Conservation (phyloP, 1,140 invertebrate genomes). For the Aphidius ervi region DNA sequence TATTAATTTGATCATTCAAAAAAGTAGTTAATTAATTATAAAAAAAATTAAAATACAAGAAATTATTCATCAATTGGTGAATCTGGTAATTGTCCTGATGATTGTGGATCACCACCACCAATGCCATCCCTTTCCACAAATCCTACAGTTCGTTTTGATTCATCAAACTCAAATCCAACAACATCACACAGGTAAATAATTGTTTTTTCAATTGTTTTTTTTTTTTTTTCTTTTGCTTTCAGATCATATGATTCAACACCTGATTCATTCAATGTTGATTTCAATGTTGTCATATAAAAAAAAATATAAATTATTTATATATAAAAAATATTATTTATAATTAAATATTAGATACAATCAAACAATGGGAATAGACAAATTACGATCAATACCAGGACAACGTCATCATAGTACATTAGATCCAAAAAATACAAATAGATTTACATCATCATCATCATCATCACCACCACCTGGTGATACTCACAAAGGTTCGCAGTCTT, state of each 20-base stretch:
- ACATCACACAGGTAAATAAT: slow-evolving; percentile 8
- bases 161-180: neutral
- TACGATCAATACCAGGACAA: neutral
- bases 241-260: slow-evolving; percentile 48
- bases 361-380: neutral
- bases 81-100: slow-evolving; percentile 1
- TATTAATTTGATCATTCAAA: no score
- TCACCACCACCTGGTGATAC: neutral
- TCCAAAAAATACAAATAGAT: neutral
- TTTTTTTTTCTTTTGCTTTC: slow-evolving; percentile 34
- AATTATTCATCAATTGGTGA: neutral
- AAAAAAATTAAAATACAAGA: neutral
- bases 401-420: neutral
- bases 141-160: slow-evolving; percentile 6
- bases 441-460: neutral
- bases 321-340: neutral
- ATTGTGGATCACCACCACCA: neutral
- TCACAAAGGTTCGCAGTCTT: slow-evolving; percentile 22
- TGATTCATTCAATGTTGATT: slow-evolving; percentile 47
- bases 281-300: slow-evolving; percentile 44
- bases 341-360: slow-evolving; percentile 16
- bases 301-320: neutral
- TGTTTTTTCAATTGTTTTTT: slow-evolving; percentile 3
- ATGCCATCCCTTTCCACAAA: neutral
- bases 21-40: no score